These are phyloP conservation scores for Cantharis lateralis DNA, from an alignment of 2,888 invertebrate genomes.

Conservation along the genomic window DNA sequence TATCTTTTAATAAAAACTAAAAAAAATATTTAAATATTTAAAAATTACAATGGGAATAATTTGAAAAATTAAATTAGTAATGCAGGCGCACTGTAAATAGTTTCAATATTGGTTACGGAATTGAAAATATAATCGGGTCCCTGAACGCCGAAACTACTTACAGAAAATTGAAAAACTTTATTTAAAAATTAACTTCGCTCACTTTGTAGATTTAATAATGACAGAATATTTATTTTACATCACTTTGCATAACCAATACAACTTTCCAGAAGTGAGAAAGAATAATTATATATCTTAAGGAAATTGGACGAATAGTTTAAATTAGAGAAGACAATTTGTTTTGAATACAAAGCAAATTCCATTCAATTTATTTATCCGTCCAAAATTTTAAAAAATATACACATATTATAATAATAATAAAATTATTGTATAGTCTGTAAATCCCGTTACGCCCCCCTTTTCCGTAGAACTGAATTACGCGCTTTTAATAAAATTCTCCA, in stretches of 20 bases:
- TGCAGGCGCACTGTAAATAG: neutral
- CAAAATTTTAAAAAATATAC: too few species aligned
- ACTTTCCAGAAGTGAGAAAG: neutral
- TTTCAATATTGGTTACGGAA: neutral
- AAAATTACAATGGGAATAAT: neutral
- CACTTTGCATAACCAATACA: neutral
- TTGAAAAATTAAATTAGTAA: neutral
- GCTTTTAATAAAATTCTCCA: too few species aligned
- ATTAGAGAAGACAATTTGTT: too few species aligned
- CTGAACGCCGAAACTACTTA: neutral
- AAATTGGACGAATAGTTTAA: neutral
- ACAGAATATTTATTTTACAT: neutral
- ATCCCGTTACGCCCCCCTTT: too few species aligned
- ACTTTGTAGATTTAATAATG: neutral
- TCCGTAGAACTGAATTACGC: too few species aligned
- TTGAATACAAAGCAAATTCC: too few species aligned
- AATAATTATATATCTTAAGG: neutral
- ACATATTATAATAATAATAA: too few species aligned
- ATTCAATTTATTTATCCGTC: too few species aligned
- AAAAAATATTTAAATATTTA: too few species aligned
- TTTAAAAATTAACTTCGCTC: neutral
- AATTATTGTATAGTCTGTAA: too few species aligned
- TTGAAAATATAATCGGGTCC: neutral
- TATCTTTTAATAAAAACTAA: too few species aligned
- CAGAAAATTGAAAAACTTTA: neutral